Evolutionary conservation across 2,113 vertebrate genomes (phyloP), one percentile per base, ranked within the genome.

Genomic region (Megalops atlanticus): DNA sequence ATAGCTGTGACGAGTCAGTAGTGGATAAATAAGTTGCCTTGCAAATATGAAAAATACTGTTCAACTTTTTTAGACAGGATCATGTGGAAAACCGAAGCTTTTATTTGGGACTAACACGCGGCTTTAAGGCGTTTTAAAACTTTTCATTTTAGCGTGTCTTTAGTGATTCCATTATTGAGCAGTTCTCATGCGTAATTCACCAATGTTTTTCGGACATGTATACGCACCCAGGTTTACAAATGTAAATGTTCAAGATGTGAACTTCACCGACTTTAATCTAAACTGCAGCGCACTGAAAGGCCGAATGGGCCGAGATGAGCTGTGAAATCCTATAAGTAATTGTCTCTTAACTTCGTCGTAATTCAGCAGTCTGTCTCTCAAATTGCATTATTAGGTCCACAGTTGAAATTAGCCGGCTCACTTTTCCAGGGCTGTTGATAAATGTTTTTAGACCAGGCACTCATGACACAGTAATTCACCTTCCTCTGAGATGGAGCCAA

Each of bases 391-490:
- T 58, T 76, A 75, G 38, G 27, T 68, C 47, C 38, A 68, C 33
- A 45, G 49, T 52, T 81, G 80, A 73, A 82, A 49, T 82, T 47
- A 76, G 74, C 76, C 41, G 68, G 81, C 75, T 79, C 69, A 77
- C 75, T 43, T 77, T 82, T 82, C 75, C 40, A 75, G 11, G 74
- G 33, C 76, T 49, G 54, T 70, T 84, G 83, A 84, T 84, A 84
- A 77, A 84, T 72, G 75, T 24, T 70, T 31, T 82, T 72, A 58
- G 77, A 74, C 83, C 68, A 72, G 79, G 58, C 68, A 35, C 69
- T 76, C 64, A 43, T n/a, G 58, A 80, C 81, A 71, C 31, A 35
- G 69, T 83, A 74, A 80, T 77, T 80, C 70, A 80, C 40, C 78
- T 80, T 80, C 35, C 54, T 72, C 49, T 68, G 39, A 52, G 69